Evolutionary conservation across 2,888 invertebrate species (phyloP), one percentile per base, ranked within the genome.

Genomic region (Acleris laterana): DNA sequence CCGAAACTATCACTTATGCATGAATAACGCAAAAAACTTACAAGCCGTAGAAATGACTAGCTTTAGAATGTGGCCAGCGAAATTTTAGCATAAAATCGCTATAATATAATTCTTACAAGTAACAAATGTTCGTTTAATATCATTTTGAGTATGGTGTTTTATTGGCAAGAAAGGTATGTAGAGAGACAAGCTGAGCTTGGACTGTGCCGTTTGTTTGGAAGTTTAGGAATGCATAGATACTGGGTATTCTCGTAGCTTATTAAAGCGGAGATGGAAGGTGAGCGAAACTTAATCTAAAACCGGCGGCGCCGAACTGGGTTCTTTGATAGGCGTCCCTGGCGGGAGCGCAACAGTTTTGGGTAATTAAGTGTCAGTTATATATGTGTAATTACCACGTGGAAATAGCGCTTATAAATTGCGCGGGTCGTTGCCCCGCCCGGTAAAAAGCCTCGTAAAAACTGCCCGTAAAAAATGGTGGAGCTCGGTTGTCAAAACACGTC

Each of bases 401-500:
- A 87, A 88, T 86, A 87, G 80, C 82, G 79, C 80, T 78, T 80
- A 80, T 77, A 78, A 80, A 75, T 74, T 76, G 76, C 74, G 74
- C 69, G 76, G 77, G 85, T 87, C 87, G 78, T 79, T 83, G 89
- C 71, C 81, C 90, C 72, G 75, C 68, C 69, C 73, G 51, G 70
- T 71, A 79, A 84, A 84, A 83, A 82, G 76, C 70, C 69, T 69
- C 71, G 80, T 77, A 89, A 85, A 85, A 89, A 88, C 74, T 72
- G 71, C 71, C 70, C 71, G 75, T 76, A 84, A 86, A 83, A 87
- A 86, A 75, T 76, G 77, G 80, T 74, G 75, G 79, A 79, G 80
- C 72, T 75, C 70, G 77, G 82, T 86, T 87, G 89, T 90, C 91
- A 90, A 87, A 89, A 88, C 84, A 85, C 89, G 90, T 89, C 90